These are phyloP conservation scores for Apotomis betuletana DNA, from an alignment of 2,888 invertebrate genomes.

Conservation along the genomic window DNA sequence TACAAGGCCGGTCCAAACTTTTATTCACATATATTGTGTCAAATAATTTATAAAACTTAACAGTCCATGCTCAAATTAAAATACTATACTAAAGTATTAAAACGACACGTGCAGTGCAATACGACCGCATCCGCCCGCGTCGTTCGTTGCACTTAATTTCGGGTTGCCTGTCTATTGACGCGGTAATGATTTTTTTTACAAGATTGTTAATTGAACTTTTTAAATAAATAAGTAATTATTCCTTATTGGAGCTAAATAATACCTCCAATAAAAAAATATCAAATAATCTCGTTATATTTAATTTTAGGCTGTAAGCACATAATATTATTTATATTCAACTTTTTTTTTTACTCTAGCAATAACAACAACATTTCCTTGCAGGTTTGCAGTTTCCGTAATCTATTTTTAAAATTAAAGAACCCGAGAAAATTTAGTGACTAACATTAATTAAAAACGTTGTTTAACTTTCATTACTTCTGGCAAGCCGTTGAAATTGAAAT, in stretches of 20 bases:
- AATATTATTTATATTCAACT: too few relatives aligned
- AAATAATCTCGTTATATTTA: background rate
- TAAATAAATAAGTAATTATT: too few relatives aligned
- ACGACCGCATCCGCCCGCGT: conserved; percentile 58
- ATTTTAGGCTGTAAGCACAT: background rate
- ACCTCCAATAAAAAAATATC: too few relatives aligned
- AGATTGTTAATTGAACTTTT: background rate
- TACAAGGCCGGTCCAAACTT: conserved; percentile 39
- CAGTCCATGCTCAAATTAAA: conserved; percentile 51
- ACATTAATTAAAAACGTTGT: background rate
- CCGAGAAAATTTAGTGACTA: background rate
- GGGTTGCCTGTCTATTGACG: conserved; percentile 48
- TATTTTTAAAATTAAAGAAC: conserved; percentile 52
- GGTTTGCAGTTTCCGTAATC: conserved; percentile 43
- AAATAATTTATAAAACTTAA: conserved; percentile 43
- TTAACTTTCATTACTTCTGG: background rate
- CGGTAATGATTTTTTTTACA: conserved; percentile 40
- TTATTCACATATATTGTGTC: conserved; percentile 15
- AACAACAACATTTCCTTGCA: conserved; percentile 9
- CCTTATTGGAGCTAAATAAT: too few relatives aligned
- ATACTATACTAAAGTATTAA: conserved; percentile 45
- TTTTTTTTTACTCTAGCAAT: conserved; percentile 29
- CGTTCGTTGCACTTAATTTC: conserved; percentile 56
- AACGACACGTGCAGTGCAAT: conserved; percentile 55
- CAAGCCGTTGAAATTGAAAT: background rate